Base-by-base conservation (phyloP, 2,113 vertebrate species). In the Choloepus hoffmanni region DNA sequence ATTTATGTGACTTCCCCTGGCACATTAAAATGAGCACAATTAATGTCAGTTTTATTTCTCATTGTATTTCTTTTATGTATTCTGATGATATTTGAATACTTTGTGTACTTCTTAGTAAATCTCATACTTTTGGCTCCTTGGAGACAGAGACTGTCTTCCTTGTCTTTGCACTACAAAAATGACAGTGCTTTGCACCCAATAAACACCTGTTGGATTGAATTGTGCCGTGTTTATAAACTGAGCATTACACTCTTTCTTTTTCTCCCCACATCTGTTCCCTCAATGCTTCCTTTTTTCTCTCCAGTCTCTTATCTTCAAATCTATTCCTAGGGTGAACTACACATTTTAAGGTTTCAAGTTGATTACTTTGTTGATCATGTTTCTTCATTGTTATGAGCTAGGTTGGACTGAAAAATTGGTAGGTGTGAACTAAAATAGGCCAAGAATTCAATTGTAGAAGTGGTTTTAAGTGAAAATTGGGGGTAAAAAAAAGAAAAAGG, bases 401-500 rank as follows among this genome's bases (percentile, higher is more conserved):
- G 45, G 55, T 14, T 86, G 58, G 28, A 78, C 63, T 96, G 84
- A 95, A 89, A 89, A 63, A 85, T 36, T 88, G 55, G 45, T 67
- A 78, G 23, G 30, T 89, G 63, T 92, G 50, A 96, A 92, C 63
- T 86, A 36, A 89, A 97, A 93, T 68, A 95, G 83, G 18, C 70
- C 43, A 83, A 90, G 30, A 40, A 2, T 93, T 93, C 67, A 92
- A 58, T 81, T 30, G 23, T 24, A 85, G 26, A 90, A 83, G 21
- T n/a, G 45, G 1, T 81, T 12, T 83, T 84, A 70, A 79, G 23
- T 86, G 74, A 91, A 83, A 83, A 55, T 14, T 74, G 48, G 1
- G 9, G 85, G 65, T 7, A 60, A 23, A 18, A 73, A 88, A 90
- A 78, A 65, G 50, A 68, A 72, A 92, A 76, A 53, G n/a, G 24